Base-by-base conservation (phyloP, 2,888 invertebrate species). In the Drosophila gaucha region DNA sequence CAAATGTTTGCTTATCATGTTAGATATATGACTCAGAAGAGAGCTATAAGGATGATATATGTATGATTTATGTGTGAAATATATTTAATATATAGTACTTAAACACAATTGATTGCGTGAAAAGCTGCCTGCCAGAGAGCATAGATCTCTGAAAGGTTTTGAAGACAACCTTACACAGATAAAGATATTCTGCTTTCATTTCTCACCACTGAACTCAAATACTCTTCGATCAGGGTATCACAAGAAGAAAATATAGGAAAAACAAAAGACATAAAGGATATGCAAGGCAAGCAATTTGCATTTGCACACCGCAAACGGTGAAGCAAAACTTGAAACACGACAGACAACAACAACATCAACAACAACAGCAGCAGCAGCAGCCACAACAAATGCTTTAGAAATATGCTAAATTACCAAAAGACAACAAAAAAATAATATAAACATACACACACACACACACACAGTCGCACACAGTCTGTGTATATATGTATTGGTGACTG, bases 361-460 rank as follows among this genome's bases (percentile, higher is more conserved):
- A 28, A 20, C 43, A 26, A 10, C 31, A 16, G 6, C 28, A 28
- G 20, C 44, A 52, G 14, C 58, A 74, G 44, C 62, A 72, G 57
- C 54, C 44, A 58, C 67, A 68, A 58, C 74, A 70, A 86, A 72
- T 85, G 69, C 73, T 87, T 67, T 67, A 84, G 67, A 86, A 86
- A 86, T 84, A 88, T 88, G 87, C 87, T 84, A 88, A 88, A 84
- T 88, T 80, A 80, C 85, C 63, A 75, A 86, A 80, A 86, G 82
- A 86, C 69, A 86, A 76, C 69, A 74, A 71, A 59, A 49, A 16
- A 26, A 10, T n/a, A n/a, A 20, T 16, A 31, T 30, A 47, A 16
- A 36, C 30, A 38, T 39, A 35, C 30, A 69, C 16, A 49, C 18
- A 51, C 28, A 47, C 18, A 38, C 14, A 73, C 18, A 60, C 39